Evolutionary conservation across 2,113 vertebrate genomes (phyloP), one percentile per base, ranked within the genome.

Genomic region (Atrichornis clamosus): DNA sequence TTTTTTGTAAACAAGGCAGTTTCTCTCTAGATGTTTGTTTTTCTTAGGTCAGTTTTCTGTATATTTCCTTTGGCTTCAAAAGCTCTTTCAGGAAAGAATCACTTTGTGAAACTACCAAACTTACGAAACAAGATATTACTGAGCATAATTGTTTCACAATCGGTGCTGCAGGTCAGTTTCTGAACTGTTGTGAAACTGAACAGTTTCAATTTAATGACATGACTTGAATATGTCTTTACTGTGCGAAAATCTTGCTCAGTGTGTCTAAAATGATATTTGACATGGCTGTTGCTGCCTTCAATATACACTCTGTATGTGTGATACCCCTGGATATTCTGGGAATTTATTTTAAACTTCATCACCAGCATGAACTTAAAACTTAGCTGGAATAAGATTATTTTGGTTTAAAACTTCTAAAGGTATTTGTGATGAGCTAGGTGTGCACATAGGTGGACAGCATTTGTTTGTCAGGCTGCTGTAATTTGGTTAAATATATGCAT

Each of bases 261-360:
- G 18, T 52, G 18, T 33, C 44, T 35, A 22, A 39, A 79, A 53
- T 23, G 20, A 26, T 4, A 22, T 9, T 22, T 30, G 35, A 6
- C 1, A 3, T 27, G 35, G 8, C 30, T 59, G 3, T 15, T 69
- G 46, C 41, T 73, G 13, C n/a, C 27, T 62, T 79, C 47, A 35
- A 23, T 8, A 9, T 33, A 10, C 21, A 5, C 7, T 59, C 13
- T 32, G 0, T 30, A 16, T 35, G 4, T 42, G 32, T 63, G 52
- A 39, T 72, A 59, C 8, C 21, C 87, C 9, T 79, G 26, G 14
- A 5, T 16, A 11, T 28, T 75, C 42, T 82, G 70, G 62, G 33
- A 35, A 7, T 56, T n/a, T 21, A 44, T 72, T 89, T 52, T 60
- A 49, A 80, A 26, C 15, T 7, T 89, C 17, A 44, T 33, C 24